A percentile compares a stretch with the other conserved stretches of the same genome.
These are phyloP conservation scores for Drosophila antonietae DNA, from an alignment of 2,888 invertebrate species.

Conservation along the genomic window DNA sequence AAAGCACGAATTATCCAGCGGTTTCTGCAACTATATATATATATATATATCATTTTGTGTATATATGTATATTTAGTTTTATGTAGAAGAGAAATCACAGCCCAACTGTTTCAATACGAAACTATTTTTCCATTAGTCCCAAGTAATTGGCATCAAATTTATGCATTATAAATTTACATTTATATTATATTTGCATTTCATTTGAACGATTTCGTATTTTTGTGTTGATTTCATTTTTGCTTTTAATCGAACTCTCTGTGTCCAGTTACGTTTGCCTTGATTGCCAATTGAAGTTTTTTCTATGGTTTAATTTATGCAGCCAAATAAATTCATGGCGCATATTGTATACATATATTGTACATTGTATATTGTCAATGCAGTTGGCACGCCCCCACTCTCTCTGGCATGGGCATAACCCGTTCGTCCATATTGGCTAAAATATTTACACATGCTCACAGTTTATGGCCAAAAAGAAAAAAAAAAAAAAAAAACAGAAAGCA, in stretches of 20 bases:
- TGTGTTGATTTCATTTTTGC: not conserved
- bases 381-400: not conserved
- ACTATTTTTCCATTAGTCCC: not conserved
- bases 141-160: not conserved
- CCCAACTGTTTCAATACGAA: not conserved
- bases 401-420: not conserved
- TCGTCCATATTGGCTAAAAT: conserved; percentile 20
- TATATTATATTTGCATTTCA: conserved; percentile 12
- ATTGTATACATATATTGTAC: conserved; percentile 7
- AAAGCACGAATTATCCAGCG: conserved; percentile 63
- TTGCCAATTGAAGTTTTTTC: conserved; percentile 28
- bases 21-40: not conserved
- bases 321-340: conserved; percentile 44
- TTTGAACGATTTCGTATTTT: conserved; percentile 1
- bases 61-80: not conserved
- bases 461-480: conserved; percentile 36
- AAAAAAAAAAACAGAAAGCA: conserved; percentile 1
- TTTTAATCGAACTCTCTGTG: not conserved
- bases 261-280: not conserved
- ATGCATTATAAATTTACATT: conserved; percentile 11
- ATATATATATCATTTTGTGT: not conserved
- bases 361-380: conserved; percentile 14
- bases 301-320: conserved; percentile 45
- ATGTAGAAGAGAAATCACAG: not conserved
- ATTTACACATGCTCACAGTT: conserved; percentile 58